Conservation (phyloP, 1,140 invertebrate species). For the Calliopsis andreniformis region DNA sequence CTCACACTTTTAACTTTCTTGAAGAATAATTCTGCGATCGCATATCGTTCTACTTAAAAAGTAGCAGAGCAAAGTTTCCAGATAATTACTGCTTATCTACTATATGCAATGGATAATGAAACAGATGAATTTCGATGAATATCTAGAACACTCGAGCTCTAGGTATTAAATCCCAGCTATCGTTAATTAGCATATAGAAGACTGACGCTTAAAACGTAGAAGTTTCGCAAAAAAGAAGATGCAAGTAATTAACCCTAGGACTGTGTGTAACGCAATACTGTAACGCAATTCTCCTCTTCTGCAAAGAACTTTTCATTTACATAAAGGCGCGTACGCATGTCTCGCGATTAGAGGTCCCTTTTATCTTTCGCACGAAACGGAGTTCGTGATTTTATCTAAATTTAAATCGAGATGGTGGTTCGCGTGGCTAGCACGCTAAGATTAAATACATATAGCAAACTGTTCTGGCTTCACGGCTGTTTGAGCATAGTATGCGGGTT, state of each 20-base stretch:
- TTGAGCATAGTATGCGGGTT: not conserved
- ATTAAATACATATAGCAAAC: not conserved
- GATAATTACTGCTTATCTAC: not conserved
- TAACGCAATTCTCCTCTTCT: slow-evolving; percentile 21
- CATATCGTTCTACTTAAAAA: not conserved
- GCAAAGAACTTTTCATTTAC: slow-evolving; percentile 27
- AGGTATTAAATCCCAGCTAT: not conserved
- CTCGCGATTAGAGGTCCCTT: slow-evolving; percentile 13
- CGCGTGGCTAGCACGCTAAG: no score
- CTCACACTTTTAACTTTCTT: no score
- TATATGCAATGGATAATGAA: not conserved
- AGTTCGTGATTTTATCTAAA: not conserved
- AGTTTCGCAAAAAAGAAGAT: slow-evolving; percentile 35
- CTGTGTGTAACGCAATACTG: slow-evolving; percentile 31
- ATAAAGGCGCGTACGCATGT: slow-evolving; percentile 13
- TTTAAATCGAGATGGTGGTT: not conserved
- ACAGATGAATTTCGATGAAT: not conserved
- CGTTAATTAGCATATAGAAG: slow-evolving; percentile 12
- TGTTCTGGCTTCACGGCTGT: no score
- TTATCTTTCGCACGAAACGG: slow-evolving; percentile 10
- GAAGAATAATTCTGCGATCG: not conserved
- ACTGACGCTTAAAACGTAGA: not conserved
- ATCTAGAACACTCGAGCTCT: not conserved
- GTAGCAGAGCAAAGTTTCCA: not conserved
- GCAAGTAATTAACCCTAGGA: slow-evolving; percentile 13